A percentile compares a stretch with the other conserved stretches of the same genome.
phyloP scores from a whole-genome alignment of 2,888 invertebrate species.

The Fissipunctia ypsillon region DNA sequence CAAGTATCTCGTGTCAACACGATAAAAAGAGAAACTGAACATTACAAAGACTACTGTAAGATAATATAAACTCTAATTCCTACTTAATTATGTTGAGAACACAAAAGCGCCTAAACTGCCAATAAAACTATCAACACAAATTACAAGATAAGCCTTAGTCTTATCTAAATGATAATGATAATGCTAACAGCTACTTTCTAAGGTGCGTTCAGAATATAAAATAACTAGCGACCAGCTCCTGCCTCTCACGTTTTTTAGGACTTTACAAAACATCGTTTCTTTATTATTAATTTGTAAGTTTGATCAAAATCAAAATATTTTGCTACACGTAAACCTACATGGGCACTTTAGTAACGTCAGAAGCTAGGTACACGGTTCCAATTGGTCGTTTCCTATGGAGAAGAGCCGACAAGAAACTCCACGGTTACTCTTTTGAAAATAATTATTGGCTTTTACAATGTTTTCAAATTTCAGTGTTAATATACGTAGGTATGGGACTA shows the following conservation, averaged over 20 bases:
- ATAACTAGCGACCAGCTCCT: neutral
- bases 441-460: no score
- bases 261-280: neutral
- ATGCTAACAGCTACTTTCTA: neutral
- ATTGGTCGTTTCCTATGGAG: no score
- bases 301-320: no score
- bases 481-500: no score
- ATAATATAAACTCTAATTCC: neutral
- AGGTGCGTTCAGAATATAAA: neutral
- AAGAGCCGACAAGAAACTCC: no score
- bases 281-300: no score
- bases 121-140: neutral
- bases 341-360: no score
- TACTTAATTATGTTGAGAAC: neutral
- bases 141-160: neutral
- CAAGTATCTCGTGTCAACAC: neutral
- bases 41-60: neutral
- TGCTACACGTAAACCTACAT: no score
- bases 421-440: no score
- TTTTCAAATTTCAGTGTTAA: no score
- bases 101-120: neutral
- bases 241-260: neutral
- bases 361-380: no score
- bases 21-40: neutral
- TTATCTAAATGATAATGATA: neutral